A percentile compares a stretch with the other conserved stretches of the same genome.
These are phyloP conservation scores for Odobenus rosmarus DNA, from an alignment of 2,113 vertebrate genomes.

Conservation along the genomic window DNA sequence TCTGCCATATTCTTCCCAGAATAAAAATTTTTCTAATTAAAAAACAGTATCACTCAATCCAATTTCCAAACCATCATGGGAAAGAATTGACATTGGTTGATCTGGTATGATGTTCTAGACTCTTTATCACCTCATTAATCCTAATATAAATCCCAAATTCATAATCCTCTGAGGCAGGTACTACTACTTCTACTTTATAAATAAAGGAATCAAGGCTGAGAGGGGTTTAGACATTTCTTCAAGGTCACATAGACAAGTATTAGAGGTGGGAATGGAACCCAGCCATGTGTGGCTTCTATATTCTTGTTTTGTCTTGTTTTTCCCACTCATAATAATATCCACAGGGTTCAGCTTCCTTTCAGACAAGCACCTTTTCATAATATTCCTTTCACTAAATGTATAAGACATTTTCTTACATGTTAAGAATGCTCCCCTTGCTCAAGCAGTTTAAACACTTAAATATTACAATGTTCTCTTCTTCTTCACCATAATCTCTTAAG, in stretches of 20 bases:
- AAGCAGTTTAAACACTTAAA: neutral
- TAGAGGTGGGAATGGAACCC: neutral
- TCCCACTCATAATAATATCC: neutral
- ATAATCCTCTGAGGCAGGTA: neutral
- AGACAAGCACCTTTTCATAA: neutral
- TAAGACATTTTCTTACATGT: neutral
- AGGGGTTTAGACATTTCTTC: neutral
- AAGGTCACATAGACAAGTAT: neutral
- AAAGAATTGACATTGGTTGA: neutral
- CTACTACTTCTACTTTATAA: neutral
- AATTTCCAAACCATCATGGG: neutral
- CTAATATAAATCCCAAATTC: neutral
- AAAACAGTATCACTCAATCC: neutral
- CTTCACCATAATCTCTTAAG: neutral
- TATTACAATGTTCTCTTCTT: neutral
- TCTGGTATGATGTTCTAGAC: neutral
- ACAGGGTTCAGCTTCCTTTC: neutral
- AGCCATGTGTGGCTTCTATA: neutral
- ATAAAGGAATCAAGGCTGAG: neutral
- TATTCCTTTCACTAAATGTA: neutral
- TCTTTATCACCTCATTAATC: neutral
- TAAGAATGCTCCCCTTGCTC: neutral
- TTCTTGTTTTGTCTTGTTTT: neutral
- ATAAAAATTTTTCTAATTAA: neutral
- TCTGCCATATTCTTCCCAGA: neutral